These are phyloP conservation scores for Cetonia aurata DNA, from an alignment of 2,888 invertebrate genomes.

Conservation along the genomic window DNA sequence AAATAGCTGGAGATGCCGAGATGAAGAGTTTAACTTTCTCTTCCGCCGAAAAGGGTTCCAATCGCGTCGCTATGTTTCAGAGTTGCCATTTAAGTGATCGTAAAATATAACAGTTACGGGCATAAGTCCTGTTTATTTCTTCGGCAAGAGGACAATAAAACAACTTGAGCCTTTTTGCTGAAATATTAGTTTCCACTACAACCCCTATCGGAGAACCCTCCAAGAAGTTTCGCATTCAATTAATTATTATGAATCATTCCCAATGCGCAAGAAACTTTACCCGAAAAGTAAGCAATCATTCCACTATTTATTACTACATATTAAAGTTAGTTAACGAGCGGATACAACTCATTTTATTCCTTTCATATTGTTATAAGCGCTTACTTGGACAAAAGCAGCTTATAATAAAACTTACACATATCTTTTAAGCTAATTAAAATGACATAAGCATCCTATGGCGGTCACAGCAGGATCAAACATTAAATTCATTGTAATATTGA, in stretches of 20 bases:
- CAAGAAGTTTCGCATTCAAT: slow-evolving; percentile 35
- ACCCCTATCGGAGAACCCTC: background rate
- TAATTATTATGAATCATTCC: slow-evolving; percentile 21
- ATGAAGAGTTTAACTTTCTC: slow-evolving; percentile 56
- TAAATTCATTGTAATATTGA: too few species aligned
- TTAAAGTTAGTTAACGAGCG: background rate
- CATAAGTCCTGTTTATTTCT: slow-evolving; percentile 59
- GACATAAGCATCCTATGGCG: too few species aligned
- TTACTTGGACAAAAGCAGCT: too few species aligned
- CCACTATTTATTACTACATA: background rate
- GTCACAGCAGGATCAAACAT: too few species aligned
- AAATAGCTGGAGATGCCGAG: slow-evolving; percentile 16
- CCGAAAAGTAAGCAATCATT: background rate
- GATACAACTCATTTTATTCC: slow-evolving; percentile 9
- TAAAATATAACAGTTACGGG: slow-evolving; percentile 62
- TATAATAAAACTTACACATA: background rate
- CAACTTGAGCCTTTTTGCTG: slow-evolving; percentile 47
- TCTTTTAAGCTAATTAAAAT: too few species aligned
- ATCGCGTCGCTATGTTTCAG: slow-evolving; percentile 39
- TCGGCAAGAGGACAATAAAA: slow-evolving; percentile 57
- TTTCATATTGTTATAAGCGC: background rate
- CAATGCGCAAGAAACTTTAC: slow-evolving; percentile 19
- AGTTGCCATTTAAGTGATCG: slow-evolving; percentile 55
- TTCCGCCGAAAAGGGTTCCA: slow-evolving; percentile 53
- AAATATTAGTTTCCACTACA: slow-evolving; percentile 45